Evolutionary conservation across 2,797 vertebrate species (phyloP), one percentile per base, ranked within the genome.

Genomic region (Intellagama lesueurii): DNA sequence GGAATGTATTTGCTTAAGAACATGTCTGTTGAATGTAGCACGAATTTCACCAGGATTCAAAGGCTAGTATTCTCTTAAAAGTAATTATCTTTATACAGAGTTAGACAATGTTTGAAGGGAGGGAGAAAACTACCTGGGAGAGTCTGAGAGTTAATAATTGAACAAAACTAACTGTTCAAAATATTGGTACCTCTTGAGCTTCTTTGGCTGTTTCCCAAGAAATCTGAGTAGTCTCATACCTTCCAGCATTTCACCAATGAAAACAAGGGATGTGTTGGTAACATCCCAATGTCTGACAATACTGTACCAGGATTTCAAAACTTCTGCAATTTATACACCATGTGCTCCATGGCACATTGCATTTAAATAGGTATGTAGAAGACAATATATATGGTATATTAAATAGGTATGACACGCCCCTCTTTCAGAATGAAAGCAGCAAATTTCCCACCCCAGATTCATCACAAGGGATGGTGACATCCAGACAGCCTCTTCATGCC

Each of bases 1-100:
- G 7, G 19, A 91, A 86, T 0, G 0, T 81, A 1, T 89, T 87
- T 73, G 6, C 81, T 90, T 68, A 80, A 30, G 85, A 87, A 60
- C 72, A 32, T 72, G 47, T 49, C 40, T 75, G 22, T 24, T 75
- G 69, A 90, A 44, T 69, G 47, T 47, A 85, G 49, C 68, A 85
- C 12, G 44, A 32, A 83, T 84, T 86, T 92, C 47, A 79, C 32
- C 88, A 47, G 0, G 17, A 85, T 86, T 7, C 72, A 56, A 35
- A 84, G 40, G 40, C 77, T 30, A 44, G 35, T n/a, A 64, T 56
- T 76, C 64, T 76, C 69, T n/a, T 32, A 40, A 28, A 85, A 88
- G 60, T 35, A 69, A 76, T 81, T 64, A 35, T 77, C n/a, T 28
- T 82, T 47, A 40, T 40, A 64, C 1, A 80, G 40, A 85, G n/a